Evolutionary conservation across 1,140 invertebrate genomes (phyloP).

Genomic region (Lucilia cuprina): DNA sequence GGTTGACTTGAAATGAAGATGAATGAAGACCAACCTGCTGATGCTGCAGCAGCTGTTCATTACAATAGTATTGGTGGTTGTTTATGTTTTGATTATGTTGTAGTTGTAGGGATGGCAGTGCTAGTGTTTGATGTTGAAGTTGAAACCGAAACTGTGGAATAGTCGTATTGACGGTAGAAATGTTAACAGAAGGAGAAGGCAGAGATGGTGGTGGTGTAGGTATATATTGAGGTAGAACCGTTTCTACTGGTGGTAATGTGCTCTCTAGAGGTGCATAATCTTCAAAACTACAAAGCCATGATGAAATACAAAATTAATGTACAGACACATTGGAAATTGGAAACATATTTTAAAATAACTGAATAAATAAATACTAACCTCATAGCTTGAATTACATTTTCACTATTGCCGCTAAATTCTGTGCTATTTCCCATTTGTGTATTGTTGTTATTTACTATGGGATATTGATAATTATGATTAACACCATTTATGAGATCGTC

Average conservation of each 20-base stretch:
- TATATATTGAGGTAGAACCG: constrained; percentile 33
- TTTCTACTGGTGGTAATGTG: constrained; percentile 24
- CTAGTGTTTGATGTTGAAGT: not conserved
- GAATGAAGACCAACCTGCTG: constrained; percentile 2
- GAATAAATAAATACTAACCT: constrained; percentile 6
- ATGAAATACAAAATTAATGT: not conserved
- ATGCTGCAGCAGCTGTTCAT: not conserved
- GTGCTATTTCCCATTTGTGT: not conserved
- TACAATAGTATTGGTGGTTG: not conserved
- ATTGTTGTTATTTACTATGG: not conserved
- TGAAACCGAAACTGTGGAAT: not conserved
- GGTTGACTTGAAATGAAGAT: not conserved
- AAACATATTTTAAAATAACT: not conserved
- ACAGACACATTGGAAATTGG: not conserved
- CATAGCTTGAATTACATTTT: not conserved
- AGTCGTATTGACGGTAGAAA: not conserved
- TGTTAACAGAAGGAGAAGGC: constrained; percentile 25
- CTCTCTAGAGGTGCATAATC: not conserved
- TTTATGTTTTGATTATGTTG: constrained; percentile 29
- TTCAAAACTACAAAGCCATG: not conserved
- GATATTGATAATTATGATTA: not conserved
- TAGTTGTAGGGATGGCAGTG: not conserved
- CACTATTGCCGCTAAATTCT: not conserved
- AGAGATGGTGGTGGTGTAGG: constrained; percentile 16
- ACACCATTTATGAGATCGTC: not conserved